Base-by-base conservation (phyloP, 2,113 vertebrate species). In the Sorex fumeus region DNA sequence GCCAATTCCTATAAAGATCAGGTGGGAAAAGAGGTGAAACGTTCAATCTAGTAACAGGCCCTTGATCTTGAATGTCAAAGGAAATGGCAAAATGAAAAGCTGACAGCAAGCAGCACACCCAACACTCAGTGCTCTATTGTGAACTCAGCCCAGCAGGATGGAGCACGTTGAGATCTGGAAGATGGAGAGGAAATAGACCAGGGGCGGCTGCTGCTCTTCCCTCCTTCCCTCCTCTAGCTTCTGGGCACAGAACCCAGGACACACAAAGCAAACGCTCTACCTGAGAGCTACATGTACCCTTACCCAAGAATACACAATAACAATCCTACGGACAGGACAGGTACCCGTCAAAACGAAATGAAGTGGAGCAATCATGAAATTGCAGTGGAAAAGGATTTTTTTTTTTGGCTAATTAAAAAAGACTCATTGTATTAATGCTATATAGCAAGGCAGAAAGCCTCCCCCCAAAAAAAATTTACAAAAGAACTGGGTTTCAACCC, bases 391-490 rank as follows among this genome's bases (percentile, higher is more conserved):
- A 79, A 78, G 5, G 13, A 74, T 60, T 75, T 79, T n/a, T n/a
- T 45, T 0, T 21, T 6, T 60, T 19, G 18, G 19, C 12, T 3
- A 57, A 69, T 62, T 45, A 32, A 32, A 53, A 40, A 82, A 90
- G n/a, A 40, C 7, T 6, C 30, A 69, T 4, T 21, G 21, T 11
- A 40, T 11, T 60, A 4, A 23, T 23, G 57, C 21, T 23, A 3
- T 23, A 3, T 60, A 60, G 57, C 57, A 60, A 60, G 21, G 19
- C 57, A 60, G 57, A 23, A 53, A 70, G 50, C n/a, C n/a, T n/a
- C n/a, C n/a, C n/a, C n/a, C n/a, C n/a, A 23, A 94, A 36, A 40
- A 89, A 85, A 87, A 11, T 64, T 15, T 72, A 90, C 16, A 66
- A 66, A 0, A 50, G 12, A 60, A 15, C 25, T 57, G 2, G 13